Percentiles rank a stretch among this genome's conserved stretches.
phyloP scores from a whole-genome alignment of 2,113 vertebrate species.

The Odocoileus hemionus region DNA sequence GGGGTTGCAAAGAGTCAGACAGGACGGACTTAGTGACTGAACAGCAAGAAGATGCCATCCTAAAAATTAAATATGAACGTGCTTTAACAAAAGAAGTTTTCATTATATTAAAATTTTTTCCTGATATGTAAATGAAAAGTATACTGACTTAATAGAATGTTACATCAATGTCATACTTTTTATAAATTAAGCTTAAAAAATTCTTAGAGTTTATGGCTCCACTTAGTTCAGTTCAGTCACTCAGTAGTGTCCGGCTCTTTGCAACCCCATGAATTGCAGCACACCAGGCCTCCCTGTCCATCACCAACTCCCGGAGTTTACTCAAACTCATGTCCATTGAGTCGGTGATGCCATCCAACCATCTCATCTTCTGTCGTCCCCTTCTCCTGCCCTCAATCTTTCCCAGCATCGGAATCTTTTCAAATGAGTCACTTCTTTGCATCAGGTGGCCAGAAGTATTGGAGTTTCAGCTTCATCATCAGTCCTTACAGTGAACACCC shows the following conservation, averaged over 20 bases:
- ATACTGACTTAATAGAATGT: neutral
- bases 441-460: neutral
- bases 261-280: rapidly evolving
- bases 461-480: neutral
- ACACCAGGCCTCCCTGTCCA: neutral
- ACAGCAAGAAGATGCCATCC: neutral
- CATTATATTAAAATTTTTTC: neutral
- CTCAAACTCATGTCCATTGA: neutral
- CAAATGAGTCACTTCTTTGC: neutral
- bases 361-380: neutral
- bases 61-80: constrained; percentile 1
- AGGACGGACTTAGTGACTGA: neutral
- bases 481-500: neutral
- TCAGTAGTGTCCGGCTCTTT: rapidly evolving
- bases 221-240: neutral
- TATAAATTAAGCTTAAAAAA: neutral
- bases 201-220: neutral
- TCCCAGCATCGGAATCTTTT: neutral
- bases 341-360: neutral
- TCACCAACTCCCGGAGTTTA: neutral
- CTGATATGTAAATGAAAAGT: neutral
- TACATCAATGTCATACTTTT: neutral
- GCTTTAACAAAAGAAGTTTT: neutral
- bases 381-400: neutral
- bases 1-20: neutral